phyloP scores from a whole-genome alignment of 1,140 invertebrate genomes.

The Aphis gossypii region DNA sequence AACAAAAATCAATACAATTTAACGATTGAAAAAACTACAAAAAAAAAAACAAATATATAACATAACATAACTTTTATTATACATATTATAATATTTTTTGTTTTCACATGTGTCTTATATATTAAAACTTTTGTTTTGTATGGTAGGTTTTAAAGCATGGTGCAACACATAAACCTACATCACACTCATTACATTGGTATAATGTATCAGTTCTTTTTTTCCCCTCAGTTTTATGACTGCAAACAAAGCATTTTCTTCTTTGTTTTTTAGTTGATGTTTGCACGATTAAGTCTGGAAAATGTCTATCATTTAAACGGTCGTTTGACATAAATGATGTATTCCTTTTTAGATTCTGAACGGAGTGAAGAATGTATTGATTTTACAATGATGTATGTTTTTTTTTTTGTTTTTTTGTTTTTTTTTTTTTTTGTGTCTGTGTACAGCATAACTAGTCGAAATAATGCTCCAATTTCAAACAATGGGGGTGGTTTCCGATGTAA shows the following conservation, averaged over 20 bases:
- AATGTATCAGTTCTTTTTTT: background rate
- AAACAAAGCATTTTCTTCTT: background rate
- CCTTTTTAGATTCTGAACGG: too few species aligned
- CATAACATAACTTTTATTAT: background rate
- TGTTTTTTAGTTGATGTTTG: background rate
- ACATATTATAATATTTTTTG: background rate
- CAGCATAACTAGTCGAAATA: too few species aligned
- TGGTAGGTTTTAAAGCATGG: background rate
- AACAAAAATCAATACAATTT: background rate
- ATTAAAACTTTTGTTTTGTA: background rate
- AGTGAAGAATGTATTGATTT: too few species aligned
- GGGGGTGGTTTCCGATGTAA: too few species aligned
- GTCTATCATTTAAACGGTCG: background rate
- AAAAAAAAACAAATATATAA: background rate
- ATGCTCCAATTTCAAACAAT: too few species aligned
- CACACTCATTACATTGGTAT: background rate
- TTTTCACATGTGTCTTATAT: background rate
- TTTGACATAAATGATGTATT: background rate
- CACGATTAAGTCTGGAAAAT: background rate
- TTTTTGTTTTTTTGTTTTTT: too few species aligned
- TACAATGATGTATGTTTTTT: too few species aligned
- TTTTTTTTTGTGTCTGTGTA: too few species aligned
- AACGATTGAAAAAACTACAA: background rate
- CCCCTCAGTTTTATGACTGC: background rate
- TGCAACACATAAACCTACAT: background rate